Conservation (phyloP, 1,140 invertebrate genomes). For the Lerema accius region DNA sequence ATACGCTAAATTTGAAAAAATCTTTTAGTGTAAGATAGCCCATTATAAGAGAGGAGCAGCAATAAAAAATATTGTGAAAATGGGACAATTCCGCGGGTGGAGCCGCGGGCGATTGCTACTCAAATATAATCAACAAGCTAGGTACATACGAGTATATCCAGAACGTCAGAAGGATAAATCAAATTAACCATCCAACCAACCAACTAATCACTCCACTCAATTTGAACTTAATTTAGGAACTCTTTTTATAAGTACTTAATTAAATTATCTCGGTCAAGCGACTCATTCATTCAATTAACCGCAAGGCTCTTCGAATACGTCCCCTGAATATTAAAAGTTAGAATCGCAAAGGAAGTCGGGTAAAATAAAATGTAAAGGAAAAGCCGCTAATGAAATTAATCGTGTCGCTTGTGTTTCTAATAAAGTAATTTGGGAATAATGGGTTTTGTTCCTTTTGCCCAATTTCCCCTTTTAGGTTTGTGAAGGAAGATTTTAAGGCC, state of each 20-base stretch:
- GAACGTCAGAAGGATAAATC: too few relatives aligned
- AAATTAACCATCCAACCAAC: slow-evolving; percentile 1
- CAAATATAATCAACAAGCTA: too few relatives aligned
- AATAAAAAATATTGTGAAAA: too few relatives aligned
- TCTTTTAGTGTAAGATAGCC: too few relatives aligned
- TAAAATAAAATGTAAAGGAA: slow-evolving; percentile 22
- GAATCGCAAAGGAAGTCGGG: slow-evolving; percentile 21
- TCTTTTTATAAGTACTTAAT: slow-evolving; percentile 50
- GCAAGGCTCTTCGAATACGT: slow-evolving; percentile 39
- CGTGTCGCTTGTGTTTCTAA: slow-evolving; percentile 34
- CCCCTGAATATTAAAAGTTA: slow-evolving; percentile 40
- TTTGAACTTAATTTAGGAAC: slow-evolving; percentile 51
- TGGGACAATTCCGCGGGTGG: too few relatives aligned
- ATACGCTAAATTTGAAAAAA: too few relatives aligned
- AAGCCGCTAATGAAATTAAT: slow-evolving; percentile 32
- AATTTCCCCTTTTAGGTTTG: slow-evolving; percentile 15
- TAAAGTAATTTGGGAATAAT: slow-evolving; percentile 35
- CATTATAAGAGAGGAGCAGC: too few relatives aligned
- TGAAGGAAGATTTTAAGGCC: slow-evolving; percentile 11
- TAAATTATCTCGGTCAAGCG: slow-evolving; percentile 50
- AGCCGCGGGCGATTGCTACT: too few relatives aligned
- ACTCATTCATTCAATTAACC: slow-evolving; percentile 51
- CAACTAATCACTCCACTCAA: slow-evolving; percentile 34
- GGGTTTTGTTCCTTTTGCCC: slow-evolving; percentile 26
- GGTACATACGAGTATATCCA: too few relatives aligned